These are phyloP conservation scores for Xyliphius kryptos DNA, from an alignment of 2,113 vertebrate genomes.

Conservation along the genomic window DNA sequence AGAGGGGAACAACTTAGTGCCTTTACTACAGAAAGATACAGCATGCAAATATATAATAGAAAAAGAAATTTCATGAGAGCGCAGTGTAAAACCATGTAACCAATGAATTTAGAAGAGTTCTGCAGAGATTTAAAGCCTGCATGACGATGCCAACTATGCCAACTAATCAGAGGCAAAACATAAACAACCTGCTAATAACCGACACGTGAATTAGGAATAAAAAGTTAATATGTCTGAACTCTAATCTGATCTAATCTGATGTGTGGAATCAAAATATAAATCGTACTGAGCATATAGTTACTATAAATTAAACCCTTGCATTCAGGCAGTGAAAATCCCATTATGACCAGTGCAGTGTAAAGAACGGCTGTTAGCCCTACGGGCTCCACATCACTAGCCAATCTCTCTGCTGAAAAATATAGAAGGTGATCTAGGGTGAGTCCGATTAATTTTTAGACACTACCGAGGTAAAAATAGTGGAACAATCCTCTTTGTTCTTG, in stretches of 20 bases:
- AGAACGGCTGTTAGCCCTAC: not conserved
- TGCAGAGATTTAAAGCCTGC: conserved; percentile 1
- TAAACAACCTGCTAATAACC: conserved; percentile 15
- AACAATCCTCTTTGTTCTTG: not conserved
- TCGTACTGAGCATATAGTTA: not conserved
- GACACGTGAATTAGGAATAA: conserved; percentile 1
- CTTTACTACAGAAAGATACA: not conserved
- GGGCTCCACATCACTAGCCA: not conserved
- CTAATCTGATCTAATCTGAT: no score
- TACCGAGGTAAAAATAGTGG: not conserved
- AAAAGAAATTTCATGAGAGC: not conserved
- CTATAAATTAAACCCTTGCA: not conserved
- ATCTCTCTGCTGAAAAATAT: not conserved
- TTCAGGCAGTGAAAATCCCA: not conserved
- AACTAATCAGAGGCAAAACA: conserved; percentile 17
- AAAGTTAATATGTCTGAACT: conserved; percentile 24
- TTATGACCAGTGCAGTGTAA: not conserved
- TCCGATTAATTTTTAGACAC: not conserved
- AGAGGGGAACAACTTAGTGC: not conserved
- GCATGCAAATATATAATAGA: not conserved
- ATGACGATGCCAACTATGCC: conserved; percentile 6
- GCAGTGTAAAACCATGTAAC: conserved; percentile 9
- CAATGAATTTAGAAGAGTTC: not conserved
- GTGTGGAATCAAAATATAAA: conserved; percentile 18
- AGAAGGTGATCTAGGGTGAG: not conserved